Evolutionary conservation across 2,888 invertebrate species (phyloP), one percentile per base, ranked within the genome.

Genomic region (Taenaris catops): DNA sequence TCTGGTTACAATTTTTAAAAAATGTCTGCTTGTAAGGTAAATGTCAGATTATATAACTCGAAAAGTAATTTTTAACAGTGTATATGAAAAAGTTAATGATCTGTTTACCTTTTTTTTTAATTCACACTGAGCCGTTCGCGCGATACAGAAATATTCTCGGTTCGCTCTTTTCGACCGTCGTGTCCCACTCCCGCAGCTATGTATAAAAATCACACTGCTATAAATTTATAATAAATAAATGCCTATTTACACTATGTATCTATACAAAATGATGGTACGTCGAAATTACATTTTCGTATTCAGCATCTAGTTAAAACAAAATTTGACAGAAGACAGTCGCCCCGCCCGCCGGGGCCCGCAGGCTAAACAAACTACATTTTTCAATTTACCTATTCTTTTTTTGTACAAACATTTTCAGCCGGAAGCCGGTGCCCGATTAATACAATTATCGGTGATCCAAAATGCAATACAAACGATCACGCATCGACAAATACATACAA

Each of bases 241-340:
- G 86, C 86, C 86, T 86, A 86, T 86, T 83, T 84, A 86, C 84
- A 84, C 84, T 86, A 86, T 80, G 79, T 80, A 75, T 75, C 83
- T 84, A 86, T 86, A 86, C 84, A 84, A 83, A 83, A 83, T 75
- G 81, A 81, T 79, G 81, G 80, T 76, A 80, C 78, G 78, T 73
- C 75, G 57, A 83, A 79, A 78, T 78, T 74, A 83, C 81, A 79
- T 66, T 70, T 72, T 76, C 52, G 71, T 73, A 72, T 74, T 71
- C 76, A 80, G 83, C 81, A 63, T 75, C 84, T 84, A 83, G 71
- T 72, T 67, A 66, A 81, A 80, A 65, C 60, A 70, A 73, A 75
- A 66, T 62, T 70, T 69, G 65, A 72, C 71, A 79, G 74, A 71
- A 76, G 74, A 66, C 69, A 57, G 53, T 51, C 53, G 50, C 51